phyloP scores from a whole-genome alignment of 2,113 vertebrate species.

The Thamnophis sirtalis region DNA sequence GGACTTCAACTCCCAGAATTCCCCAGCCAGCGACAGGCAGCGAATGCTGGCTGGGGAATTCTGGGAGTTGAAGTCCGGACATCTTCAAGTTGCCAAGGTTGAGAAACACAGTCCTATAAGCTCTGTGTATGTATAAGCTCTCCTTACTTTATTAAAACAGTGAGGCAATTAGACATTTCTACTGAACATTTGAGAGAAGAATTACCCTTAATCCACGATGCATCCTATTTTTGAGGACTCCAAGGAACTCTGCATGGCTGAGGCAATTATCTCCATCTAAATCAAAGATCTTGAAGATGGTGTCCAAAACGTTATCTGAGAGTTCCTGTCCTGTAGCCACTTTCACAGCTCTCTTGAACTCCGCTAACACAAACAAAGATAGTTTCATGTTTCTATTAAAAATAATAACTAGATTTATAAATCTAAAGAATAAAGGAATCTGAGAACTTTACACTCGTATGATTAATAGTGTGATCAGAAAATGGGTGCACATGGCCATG shows the following conservation, averaged over 20 bases:
- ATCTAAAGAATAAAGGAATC: background rate
- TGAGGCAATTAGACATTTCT: background rate
- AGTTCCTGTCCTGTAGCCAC: conserved; percentile 92
- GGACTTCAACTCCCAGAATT: too few species aligned
- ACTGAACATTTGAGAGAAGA: background rate
- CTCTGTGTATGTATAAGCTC: background rate
- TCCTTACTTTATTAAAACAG: conserved; percentile 4
- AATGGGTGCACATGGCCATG: background rate
- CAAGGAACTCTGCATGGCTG: conserved; percentile 90
- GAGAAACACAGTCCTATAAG: background rate
- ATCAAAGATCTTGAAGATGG: conserved; percentile 95
- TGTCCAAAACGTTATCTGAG: conserved; percentile 90
- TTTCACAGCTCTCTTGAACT: conserved; percentile 92
- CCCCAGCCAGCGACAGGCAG: too few species aligned
- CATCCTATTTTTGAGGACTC: conserved; percentile 87
- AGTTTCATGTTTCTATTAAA: conserved; percentile 16
- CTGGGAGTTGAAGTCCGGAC: too few species aligned
- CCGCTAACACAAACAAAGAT: conserved; percentile 68
- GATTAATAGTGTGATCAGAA: background rate
- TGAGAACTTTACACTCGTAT: background rate
- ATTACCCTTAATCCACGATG: conserved; percentile 91
- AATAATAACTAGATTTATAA: background rate
- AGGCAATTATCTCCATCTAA: conserved; percentile 92
- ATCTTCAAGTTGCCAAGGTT: too few species aligned
- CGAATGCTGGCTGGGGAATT: too few species aligned